Percentiles rank a stretch among this genome's conserved stretches.
Evolutionary conservation across 2,113 vertebrate genomes (phyloP).

Genomic region (Rafetus swinhoei): DNA sequence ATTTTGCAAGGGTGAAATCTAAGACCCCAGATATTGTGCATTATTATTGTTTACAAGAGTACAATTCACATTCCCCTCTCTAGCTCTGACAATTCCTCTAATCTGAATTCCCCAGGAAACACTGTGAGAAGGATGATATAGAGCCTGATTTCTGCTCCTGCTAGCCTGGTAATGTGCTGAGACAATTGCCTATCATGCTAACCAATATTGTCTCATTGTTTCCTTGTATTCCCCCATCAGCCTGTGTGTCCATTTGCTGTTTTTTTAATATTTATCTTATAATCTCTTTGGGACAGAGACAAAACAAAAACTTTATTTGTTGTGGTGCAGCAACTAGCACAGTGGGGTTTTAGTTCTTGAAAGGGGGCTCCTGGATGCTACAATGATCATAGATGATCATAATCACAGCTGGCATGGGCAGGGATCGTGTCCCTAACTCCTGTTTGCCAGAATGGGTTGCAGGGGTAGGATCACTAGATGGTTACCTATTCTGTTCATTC

Average conservation of each 20-base stretch:
- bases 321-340: neutral
- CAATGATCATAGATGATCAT: neutral
- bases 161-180: neutral
- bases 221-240: neutral
- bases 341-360: neutral
- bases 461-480: too few species aligned
- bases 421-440: too few species aligned
- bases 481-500: too few species aligned
- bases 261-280: neutral
- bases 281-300: neutral
- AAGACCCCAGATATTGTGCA: neutral
- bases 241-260: neutral
- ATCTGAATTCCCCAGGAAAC: neutral
- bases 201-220: neutral
- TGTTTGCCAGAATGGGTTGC: too few species aligned
- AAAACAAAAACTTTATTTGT: neutral
- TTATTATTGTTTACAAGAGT: neutral
- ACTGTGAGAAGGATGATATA: neutral
- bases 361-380: neutral
- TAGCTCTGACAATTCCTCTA: neutral
- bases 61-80: neutral
- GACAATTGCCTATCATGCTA: neutral
- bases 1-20: neutral
- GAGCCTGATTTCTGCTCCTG: slow-evolving; percentile 32
- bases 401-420: too few species aligned